Conservation (phyloP, 2,888 invertebrate genomes). For the Aphodius granarius region DNA sequence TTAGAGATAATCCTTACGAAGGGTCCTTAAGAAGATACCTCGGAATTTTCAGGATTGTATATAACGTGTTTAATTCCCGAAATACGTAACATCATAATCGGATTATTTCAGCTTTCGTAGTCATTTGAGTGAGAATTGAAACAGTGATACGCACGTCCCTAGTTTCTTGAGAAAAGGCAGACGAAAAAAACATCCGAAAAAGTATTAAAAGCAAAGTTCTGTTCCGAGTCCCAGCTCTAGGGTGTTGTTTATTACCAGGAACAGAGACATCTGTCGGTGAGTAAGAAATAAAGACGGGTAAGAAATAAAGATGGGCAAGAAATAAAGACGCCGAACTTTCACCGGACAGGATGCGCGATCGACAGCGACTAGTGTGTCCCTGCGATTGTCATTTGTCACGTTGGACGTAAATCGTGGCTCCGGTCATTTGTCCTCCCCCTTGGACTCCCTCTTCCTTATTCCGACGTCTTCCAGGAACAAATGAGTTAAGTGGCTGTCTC, state of each 20-base stretch:
- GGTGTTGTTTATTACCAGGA: background rate
- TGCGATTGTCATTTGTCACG: background rate
- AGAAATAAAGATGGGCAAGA: background rate
- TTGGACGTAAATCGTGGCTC: background rate
- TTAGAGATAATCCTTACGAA: background rate
- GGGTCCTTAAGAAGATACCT: background rate
- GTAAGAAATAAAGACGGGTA: background rate
- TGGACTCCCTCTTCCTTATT: background rate
- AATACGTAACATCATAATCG: background rate
- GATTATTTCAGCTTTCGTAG: background rate
- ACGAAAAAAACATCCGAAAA: background rate
- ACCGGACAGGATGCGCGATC: background rate
- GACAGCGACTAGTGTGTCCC: background rate
- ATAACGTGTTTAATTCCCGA: background rate
- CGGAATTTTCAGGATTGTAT: background rate
- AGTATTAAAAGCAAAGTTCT: background rate
- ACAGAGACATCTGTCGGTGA: background rate
- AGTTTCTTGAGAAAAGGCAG: background rate
- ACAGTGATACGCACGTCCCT: background rate
- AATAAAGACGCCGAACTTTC: background rate
- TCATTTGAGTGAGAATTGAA: background rate
- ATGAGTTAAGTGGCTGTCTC: background rate
- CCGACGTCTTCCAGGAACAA: background rate
- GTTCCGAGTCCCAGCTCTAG: background rate
- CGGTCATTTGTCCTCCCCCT: background rate